phyloP scores from a whole-genome alignment of 2,797 vertebrate species.

The Antennarius maculatus region DNA sequence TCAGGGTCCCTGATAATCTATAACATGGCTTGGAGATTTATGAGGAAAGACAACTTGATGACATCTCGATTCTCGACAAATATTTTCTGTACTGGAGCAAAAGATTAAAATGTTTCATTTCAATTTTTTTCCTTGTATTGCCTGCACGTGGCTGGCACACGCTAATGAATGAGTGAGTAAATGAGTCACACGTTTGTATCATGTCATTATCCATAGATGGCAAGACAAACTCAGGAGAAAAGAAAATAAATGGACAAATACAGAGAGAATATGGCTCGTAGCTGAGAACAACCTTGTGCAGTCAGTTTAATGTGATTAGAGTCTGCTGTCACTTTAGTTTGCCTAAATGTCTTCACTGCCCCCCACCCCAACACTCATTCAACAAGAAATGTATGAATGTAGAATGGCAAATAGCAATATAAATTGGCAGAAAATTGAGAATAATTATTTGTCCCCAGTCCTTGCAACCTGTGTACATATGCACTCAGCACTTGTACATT shows the following conservation, averaged over 20 bases:
- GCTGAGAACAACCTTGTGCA: conserved; percentile 68
- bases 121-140: conserved; percentile 33
- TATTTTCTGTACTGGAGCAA: no score
- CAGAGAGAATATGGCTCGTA: conserved; percentile 47
- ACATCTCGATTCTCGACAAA: no score
- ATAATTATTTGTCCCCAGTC: no score
- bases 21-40: background rate
- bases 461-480: no score
- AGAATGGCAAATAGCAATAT: conserved; percentile 7
- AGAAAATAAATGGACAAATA: conserved; percentile 45
- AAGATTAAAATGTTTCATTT: background rate
- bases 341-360: conserved; percentile 56
- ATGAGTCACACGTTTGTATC: conserved; percentile 62
- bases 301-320: conserved; percentile 75
- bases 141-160: conserved; percentile 46
- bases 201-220: conserved; percentile 57
- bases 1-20: background rate
- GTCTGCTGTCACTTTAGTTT: conserved; percentile 76
- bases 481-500: no score
- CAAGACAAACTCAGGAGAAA: conserved; percentile 32
- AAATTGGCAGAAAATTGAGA: conserved; percentile 9
- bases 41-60: background rate
- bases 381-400: background rate
- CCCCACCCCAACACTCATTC: conserved; percentile 14
- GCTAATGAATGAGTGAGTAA: conserved; percentile 58